A percentile compares a stretch with the other conserved stretches of the same genome.
Evolutionary conservation across 2,888 invertebrate species (phyloP).

Genomic region (Tipula helvola): DNA sequence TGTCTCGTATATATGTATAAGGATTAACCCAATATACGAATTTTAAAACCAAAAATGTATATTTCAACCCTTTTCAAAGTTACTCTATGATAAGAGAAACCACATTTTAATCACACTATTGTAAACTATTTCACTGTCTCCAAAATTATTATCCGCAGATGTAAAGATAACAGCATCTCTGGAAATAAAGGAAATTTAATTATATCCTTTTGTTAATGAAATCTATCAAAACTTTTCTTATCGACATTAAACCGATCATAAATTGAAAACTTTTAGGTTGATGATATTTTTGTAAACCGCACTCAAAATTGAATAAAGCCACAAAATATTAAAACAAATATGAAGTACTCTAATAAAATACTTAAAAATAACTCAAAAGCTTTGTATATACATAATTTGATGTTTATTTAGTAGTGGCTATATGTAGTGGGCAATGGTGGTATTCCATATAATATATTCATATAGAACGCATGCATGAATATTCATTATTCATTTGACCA

Average conservation of each 20-base stretch:
- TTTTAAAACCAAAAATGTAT: too few relatives aligned
- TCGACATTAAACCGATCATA: neutral
- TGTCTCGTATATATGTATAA: too few relatives aligned
- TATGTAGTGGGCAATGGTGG: too few relatives aligned
- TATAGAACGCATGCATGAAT: neutral
- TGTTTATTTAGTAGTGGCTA: neutral
- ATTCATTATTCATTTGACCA: too few relatives aligned
- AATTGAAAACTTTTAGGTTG: neutral
- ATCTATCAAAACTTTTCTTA: neutral
- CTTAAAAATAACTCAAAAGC: neutral
- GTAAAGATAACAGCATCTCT: too few relatives aligned
- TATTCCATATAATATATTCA: neutral
- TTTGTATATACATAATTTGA: neutral
- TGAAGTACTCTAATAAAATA: neutral
- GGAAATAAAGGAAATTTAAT: too few relatives aligned
- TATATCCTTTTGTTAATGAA: neutral
- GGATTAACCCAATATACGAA: too few relatives aligned
- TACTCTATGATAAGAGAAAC: too few relatives aligned
- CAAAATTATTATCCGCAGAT: too few relatives aligned
- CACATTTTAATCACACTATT: too few relatives aligned
- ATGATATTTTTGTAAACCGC: neutral
- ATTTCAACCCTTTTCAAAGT: too few relatives aligned
- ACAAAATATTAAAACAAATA: neutral
- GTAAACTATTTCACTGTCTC: neutral
- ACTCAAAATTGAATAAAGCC: neutral